Evolutionary conservation across 2,113 vertebrate genomes (phyloP).

Genomic region (Pachyramphus minor): DNA sequence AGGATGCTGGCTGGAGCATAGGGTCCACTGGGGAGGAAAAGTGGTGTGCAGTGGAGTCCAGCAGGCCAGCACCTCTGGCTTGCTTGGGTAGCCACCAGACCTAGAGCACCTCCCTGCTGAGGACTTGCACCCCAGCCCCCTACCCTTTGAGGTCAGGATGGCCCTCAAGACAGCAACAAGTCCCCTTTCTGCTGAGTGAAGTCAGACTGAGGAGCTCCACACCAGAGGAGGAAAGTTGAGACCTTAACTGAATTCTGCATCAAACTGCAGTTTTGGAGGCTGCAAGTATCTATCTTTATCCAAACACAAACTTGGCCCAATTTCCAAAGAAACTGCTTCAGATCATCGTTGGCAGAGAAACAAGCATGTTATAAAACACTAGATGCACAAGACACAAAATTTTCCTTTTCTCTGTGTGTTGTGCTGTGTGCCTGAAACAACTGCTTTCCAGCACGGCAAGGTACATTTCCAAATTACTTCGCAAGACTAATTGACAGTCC

Average conservation of each 20-base stretch:
- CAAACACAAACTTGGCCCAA: slow-evolving; percentile 4
- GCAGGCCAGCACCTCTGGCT: not conserved
- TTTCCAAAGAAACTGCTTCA: slow-evolving; percentile 24
- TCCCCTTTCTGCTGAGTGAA: not conserved
- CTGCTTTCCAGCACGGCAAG: not conserved
- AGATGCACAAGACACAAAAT: not conserved
- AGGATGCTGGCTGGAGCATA: not conserved
- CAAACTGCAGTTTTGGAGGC: not conserved
- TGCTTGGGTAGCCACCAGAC: not conserved
- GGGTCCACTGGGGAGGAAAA: not conserved
- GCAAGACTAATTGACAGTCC: not conserved
- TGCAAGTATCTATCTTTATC: not conserved
- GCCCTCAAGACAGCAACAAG: not conserved
- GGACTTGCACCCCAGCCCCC: fast-evolving
- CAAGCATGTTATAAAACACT: slow-evolving; percentile 12
- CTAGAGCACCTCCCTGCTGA: not conserved
- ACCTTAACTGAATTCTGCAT: not conserved
- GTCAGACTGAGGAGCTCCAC: not conserved
- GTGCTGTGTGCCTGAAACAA: not conserved
- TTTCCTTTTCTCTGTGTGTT: not conserved
- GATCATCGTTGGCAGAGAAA: slow-evolving; percentile 7
- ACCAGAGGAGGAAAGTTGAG: not conserved
- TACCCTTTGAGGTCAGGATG: fast-evolving
- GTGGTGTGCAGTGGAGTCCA: not conserved
- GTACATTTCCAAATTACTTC: not conserved